Evolutionary conservation across 2,113 vertebrate genomes (phyloP).

Genomic region (Xyliphius kryptos): DNA sequence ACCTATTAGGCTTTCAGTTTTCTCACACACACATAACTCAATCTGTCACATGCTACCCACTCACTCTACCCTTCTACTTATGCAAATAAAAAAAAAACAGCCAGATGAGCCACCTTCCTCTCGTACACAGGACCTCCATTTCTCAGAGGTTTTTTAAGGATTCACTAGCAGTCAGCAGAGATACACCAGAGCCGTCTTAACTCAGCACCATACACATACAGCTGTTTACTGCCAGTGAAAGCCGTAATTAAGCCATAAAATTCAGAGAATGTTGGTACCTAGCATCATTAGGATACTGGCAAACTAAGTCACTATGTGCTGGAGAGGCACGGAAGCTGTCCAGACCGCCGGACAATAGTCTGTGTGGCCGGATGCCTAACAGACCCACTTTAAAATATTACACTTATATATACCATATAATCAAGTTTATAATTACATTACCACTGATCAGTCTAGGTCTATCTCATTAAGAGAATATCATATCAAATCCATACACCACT

Average conservation of each 20-base stretch:
- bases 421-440: too few relatives aligned
- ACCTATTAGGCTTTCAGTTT: too few relatives aligned
- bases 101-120: neutral
- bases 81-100: neutral
- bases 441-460: too few relatives aligned
- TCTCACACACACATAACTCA: too few relatives aligned
- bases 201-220: constrained; percentile 15
- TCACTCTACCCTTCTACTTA: neutral
- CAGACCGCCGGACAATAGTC: neutral
- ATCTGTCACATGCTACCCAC: neutral
- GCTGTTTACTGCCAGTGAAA: constrained; percentile 34
- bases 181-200: constrained; percentile 15
- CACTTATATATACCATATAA: too few relatives aligned
- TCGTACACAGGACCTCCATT: constrained; percentile 2
- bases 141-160: constrained; percentile 15
- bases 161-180: constrained; percentile 24
- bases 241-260: constrained; percentile 21
- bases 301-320: constrained; percentile 10
- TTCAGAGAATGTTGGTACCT: neutral
- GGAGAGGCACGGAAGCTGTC: too few relatives aligned
- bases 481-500: too few relatives aligned
- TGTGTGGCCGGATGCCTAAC: neutral
- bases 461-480: too few relatives aligned
- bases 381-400: too few relatives aligned
- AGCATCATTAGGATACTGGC: constrained; percentile 9